A percentile compares a stretch with the other conserved stretches of the same genome.
Evolutionary conservation across 2,797 vertebrate genomes (phyloP).

Genomic region (Spea hammondii): DNA sequence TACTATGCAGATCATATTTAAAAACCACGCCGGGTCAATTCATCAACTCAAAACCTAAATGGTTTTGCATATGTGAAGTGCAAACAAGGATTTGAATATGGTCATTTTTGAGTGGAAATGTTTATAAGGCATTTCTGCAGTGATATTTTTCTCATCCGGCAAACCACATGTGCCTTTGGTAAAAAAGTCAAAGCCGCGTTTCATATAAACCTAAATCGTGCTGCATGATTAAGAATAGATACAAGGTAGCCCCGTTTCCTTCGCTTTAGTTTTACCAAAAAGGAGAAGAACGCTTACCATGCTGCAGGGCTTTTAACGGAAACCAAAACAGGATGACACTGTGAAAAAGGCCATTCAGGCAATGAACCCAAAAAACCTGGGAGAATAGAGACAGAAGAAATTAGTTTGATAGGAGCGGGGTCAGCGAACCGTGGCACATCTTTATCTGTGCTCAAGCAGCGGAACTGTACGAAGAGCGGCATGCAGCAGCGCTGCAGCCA

Average conservation of each 20-base stretch:
- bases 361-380: slow-evolving; percentile 99
- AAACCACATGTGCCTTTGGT: neutral
- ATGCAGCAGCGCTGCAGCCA: slow-evolving; percentile 84
- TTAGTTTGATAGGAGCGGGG: slow-evolving; percentile 83
- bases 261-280: neutral
- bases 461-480: slow-evolving; percentile 84
- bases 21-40: too few relatives aligned
- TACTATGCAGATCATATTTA: too few relatives aligned
- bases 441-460: slow-evolving; percentile 86
- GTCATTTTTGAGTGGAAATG: too few relatives aligned
- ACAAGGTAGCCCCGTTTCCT: neutral
- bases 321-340: slow-evolving; percentile 99
- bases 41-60: too few relatives aligned
- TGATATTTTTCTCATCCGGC: neutral
- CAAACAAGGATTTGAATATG: too few relatives aligned
- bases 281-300: slow-evolving; percentile 78
- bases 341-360: slow-evolving; percentile 99
- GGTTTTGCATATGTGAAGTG: too few relatives aligned
- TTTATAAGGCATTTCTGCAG: too few relatives aligned
- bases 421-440: slow-evolving; percentile 86
- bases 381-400: slow-evolving; percentile 83
- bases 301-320: slow-evolving; percentile 96
- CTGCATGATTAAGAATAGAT: neutral
- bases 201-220: too few relatives aligned
- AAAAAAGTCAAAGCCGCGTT: too few relatives aligned